These are phyloP conservation scores for Tychaedon coryphoeus DNA, from an alignment of 2,113 vertebrate species.

Conservation along the genomic window DNA sequence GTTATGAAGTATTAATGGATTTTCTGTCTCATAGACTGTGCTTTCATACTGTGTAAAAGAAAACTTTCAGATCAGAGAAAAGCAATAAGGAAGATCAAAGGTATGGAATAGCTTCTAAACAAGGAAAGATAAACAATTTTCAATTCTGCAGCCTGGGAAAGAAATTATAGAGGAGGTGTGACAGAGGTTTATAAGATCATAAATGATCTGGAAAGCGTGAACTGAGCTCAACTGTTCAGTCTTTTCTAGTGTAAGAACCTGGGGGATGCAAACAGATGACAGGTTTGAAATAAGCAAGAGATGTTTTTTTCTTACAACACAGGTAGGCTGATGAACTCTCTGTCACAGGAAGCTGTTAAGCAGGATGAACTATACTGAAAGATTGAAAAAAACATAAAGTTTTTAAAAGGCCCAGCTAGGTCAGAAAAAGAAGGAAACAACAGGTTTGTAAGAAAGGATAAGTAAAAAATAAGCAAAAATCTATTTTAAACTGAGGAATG, in stretches of 20 bases:
- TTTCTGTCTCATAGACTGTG: background rate
- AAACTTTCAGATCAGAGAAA: background rate
- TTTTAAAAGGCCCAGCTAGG: background rate
- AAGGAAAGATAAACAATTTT: background rate
- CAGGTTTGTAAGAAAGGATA: background rate
- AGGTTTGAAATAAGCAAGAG: background rate
- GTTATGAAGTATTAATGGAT: background rate
- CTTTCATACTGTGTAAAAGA: background rate
- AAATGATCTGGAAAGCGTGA: background rate
- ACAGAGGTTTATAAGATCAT: background rate
- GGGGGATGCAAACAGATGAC: background rate
- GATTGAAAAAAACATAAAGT: background rate
- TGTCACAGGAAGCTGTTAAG: background rate
- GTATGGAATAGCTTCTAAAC: background rate
- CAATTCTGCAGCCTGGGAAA: background rate
- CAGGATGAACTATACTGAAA: background rate
- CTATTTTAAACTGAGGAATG: background rate
- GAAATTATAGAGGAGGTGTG: background rate
- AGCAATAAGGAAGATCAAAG: constrained; percentile 1
- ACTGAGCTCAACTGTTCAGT: background rate
- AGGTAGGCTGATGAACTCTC: background rate
- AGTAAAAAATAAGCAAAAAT: background rate
- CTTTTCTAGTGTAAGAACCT: background rate
- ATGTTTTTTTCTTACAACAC: background rate
- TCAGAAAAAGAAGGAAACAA: background rate